Base-by-base conservation (phyloP, 2,888 invertebrate genomes). In the Sthenelais limicola region DNA sequence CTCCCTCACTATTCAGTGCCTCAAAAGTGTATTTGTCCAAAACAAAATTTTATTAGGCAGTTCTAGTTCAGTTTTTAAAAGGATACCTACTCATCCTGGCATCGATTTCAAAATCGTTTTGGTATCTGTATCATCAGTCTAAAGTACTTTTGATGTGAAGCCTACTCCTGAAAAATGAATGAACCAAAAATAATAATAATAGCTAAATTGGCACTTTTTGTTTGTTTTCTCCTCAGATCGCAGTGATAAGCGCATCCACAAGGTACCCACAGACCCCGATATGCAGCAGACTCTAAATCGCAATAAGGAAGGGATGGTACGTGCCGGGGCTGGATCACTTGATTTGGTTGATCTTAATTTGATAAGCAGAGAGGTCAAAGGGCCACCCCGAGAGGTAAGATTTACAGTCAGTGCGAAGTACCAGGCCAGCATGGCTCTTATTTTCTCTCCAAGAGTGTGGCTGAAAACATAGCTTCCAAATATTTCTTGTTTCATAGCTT, bases 271-370 rank as follows among this genome's bases (percentile, higher is more conserved):
- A 43, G 38, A n/a, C 18, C 26, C 1, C 7, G 62, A 38, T 21
- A 43, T 3, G 1, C 18, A 56, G 33, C 38, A n/a, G 38, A n/a
- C 5, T 5, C 62, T n/a, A n/a, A n/a, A n/a, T n/a, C n/a, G n/a
- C n/a, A n/a, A n/a, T n/a, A n/a, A n/a, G n/a, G 62, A 62, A 5
- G 62, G 62, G 38, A 62, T 43, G 62, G 62, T 62, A 62, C 62
- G 62, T 62, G 35, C 43, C 24, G 62, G 62, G 43, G 38, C 21
- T 18, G 70, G 72, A 51, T 51, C 52, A 7, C 54, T 35, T 9
- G 73, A 73, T 35, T 33, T 73, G 15, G 80, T 80, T 28, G 83
- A 83, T 70, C 79, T 83, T 35, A 82, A 79, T 73, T 78, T 81
- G 3, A 80, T 82, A 79, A 81, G 82, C 67, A 82, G 82, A 52